Evolutionary conservation across 2,797 vertebrate species (phyloP).

Genomic region (Micrastur ruficollis): DNA sequence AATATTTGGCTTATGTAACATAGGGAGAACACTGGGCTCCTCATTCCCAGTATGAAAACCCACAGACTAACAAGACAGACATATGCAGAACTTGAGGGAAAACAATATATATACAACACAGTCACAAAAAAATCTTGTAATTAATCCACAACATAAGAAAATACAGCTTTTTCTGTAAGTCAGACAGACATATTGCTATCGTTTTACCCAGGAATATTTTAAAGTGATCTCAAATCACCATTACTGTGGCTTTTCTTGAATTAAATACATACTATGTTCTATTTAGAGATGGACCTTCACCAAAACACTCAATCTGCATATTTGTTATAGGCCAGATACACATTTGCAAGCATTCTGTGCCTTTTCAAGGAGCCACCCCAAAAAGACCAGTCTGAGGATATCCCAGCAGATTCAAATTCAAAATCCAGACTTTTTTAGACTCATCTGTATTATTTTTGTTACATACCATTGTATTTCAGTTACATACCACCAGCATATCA

Average conservation of each 20-base stretch:
- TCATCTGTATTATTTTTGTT: not conserved
- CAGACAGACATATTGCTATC: not conserved
- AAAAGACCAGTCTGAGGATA: not conserved
- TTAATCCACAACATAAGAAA: not conserved
- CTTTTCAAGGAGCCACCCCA: not conserved
- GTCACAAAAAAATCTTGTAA: not conserved
- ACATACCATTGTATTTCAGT: not conserved
- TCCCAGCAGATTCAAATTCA: not conserved
- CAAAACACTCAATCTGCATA: constrained; percentile 37
- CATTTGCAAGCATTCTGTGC: not conserved
- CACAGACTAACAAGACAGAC: not conserved
- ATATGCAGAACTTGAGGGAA: not conserved
- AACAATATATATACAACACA: not conserved
- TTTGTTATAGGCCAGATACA: not conserved
- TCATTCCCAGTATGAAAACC: not conserved
- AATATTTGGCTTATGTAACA: not conserved
- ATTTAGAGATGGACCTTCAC: constrained; percentile 49
- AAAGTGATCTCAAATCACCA: not conserved
- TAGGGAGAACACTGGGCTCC: not conserved
- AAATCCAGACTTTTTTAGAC: not conserved
- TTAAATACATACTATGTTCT: not conserved
- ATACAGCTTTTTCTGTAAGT: not conserved
- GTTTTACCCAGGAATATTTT: not conserved
- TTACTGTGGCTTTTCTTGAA: not conserved
- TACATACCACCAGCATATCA: not conserved